Conservation (phyloP, 2,113 vertebrate species). For the Siniperca chuatsi region DNA sequence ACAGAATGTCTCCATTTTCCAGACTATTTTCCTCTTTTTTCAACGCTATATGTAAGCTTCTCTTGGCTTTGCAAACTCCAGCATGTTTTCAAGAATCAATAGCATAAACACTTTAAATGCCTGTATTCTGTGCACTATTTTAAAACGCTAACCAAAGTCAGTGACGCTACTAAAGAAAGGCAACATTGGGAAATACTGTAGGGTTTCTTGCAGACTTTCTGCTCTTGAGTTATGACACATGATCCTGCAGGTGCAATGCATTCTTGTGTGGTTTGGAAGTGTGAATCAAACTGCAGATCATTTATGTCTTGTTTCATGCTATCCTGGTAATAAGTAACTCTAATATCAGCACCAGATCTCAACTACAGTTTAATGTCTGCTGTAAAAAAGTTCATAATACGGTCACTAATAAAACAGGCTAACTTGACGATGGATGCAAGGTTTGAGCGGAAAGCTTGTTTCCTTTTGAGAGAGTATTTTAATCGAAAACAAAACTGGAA, state of each 20-base stretch:
- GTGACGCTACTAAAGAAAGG: not conserved
- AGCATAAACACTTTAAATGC: not conserved
- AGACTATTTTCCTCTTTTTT: not conserved
- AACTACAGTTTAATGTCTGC: not conserved
- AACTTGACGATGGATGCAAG: not conserved
- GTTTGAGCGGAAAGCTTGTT: not conserved
- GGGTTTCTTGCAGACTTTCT: not conserved
- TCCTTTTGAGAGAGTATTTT: slow-evolving; percentile 2
- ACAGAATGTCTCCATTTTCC: slow-evolving; percentile 14
- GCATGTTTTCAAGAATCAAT: slow-evolving; percentile 19
- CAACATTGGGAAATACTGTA: not conserved
- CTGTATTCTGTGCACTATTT: slow-evolving; percentile 28
- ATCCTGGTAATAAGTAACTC: slow-evolving; percentile 12
- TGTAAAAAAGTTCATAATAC: slow-evolving; percentile 3
- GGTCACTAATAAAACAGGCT: slow-evolving; percentile 10
- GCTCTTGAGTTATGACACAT: not conserved
- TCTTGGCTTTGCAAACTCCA: not conserved
- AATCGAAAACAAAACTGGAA: slow-evolving; percentile 33
- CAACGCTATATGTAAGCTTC: not conserved
- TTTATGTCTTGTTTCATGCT: slow-evolving; percentile 10
- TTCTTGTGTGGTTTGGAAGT: not conserved
- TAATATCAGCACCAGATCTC: not conserved
- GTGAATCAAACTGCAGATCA: slow-evolving; percentile 14
- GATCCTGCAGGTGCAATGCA: slow-evolving; percentile 36
- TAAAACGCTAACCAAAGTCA: slow-evolving; percentile 5